Conservation (phyloP, 2,797 vertebrate species). For the Anomalospiza imberbis region DNA sequence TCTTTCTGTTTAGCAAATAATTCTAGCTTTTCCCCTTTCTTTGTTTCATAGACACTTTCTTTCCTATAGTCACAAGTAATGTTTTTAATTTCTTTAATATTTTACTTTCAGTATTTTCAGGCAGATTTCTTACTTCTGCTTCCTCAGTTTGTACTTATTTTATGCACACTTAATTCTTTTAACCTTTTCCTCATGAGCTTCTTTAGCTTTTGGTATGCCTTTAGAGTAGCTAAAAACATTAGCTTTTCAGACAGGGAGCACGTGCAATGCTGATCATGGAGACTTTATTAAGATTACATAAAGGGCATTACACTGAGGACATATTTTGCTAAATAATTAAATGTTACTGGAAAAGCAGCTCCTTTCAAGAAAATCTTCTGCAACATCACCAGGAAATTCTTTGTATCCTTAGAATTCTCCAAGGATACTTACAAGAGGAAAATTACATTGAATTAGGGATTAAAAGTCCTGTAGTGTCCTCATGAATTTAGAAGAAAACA, state of each 20-base stretch:
- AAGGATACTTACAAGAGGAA: neutral
- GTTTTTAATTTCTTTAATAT: neutral
- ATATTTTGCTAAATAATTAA: conserved; percentile 34
- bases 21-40: conserved; percentile 3
- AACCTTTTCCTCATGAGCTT: neutral
- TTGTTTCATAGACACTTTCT: neutral
- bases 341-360: neutral
- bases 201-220: neutral
- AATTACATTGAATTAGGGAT: neutral
- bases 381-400: neutral
- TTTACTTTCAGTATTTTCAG: neutral
- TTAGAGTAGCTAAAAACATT: neutral
- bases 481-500: neutral
- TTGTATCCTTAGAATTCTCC: neutral
- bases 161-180: conserved; percentile 19
- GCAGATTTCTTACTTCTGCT: neutral
- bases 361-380: conserved; percentile 24
- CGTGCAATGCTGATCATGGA: neutral
- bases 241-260: neutral
- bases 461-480: neutral
- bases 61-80: neutral
- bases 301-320: conserved; percentile 19
- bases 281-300: conserved; percentile 36
- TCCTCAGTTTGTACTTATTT: neutral
- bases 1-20: conserved; percentile 38